These are phyloP conservation scores for Strigamia maritima DNA, from an alignment of 2,888 invertebrate species.

Conservation along the genomic window DNA sequence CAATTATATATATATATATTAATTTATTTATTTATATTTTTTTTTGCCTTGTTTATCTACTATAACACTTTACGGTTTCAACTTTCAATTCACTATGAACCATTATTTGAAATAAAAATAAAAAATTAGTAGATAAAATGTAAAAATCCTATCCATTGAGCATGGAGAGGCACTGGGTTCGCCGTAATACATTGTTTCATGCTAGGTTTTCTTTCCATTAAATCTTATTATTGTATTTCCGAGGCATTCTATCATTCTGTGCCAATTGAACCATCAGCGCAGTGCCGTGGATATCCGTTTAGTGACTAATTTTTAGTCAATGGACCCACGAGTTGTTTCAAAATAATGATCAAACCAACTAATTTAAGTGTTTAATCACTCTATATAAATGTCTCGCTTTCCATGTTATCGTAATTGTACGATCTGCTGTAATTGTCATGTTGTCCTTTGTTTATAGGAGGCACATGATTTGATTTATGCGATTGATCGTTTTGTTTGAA, in stretches of 20 bases:
- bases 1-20: background rate
- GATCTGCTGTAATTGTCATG: background rate
- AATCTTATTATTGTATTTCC: background rate
- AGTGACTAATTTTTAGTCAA: too few relatives aligned
- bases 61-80: background rate
- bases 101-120: background rate
- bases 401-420: background rate
- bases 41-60: background rate
- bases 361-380: too few relatives aligned
- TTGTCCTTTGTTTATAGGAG: background rate
- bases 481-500: background rate
- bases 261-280: too few relatives aligned
- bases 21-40: background rate
- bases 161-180: background rate
- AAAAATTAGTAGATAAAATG: background rate
- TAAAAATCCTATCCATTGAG: background rate
- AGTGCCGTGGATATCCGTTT: too few relatives aligned
- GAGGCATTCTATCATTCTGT: too few relatives aligned
- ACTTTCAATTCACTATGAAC: background rate
- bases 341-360: too few relatives aligned
- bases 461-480: background rate
- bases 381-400: background rate
- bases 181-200: too few relatives aligned
- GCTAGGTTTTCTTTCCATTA: background rate
- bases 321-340: too few relatives aligned